A percentile compares a stretch with the other conserved stretches of the same genome.
Conservation (phyloP, 37 sponge, comb jelly and placozoan species). For the Ianthella basta region DNA sequence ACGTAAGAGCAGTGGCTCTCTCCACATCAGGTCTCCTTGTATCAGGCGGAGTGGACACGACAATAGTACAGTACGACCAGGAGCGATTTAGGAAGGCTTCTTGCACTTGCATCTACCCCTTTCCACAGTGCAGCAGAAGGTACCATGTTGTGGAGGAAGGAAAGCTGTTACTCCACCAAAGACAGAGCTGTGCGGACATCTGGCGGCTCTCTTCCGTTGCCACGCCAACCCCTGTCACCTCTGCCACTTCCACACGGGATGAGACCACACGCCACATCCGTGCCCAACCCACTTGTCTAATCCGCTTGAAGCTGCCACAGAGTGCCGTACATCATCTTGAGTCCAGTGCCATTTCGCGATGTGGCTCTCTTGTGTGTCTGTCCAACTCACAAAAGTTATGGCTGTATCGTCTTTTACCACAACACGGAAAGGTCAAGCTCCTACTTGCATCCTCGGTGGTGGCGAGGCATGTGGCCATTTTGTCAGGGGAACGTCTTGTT, state of each 20-base stretch:
- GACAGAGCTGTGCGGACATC: background rate
- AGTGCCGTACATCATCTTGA: constrained; percentile 31
- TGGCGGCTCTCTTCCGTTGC: constrained; percentile 1
- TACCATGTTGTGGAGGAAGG: constrained; percentile 35
- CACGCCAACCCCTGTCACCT: background rate
- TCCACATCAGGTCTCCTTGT: constrained; percentile 46
- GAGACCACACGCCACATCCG: background rate
- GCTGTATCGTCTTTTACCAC: constrained; percentile 38
- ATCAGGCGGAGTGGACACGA: constrained; percentile 82
- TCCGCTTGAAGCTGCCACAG: background rate
- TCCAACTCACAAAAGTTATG: constrained; percentile 48
- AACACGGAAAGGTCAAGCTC: background rate
- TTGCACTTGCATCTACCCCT: constrained; percentile 31
- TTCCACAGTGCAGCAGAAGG: constrained; percentile 22
- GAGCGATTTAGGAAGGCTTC: constrained; percentile 18
- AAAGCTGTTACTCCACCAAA: constrained; percentile 4
- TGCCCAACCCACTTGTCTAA: background rate
- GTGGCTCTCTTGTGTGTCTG: constrained; percentile 50
- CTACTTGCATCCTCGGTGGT: background rate
- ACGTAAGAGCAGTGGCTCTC: constrained; percentile 59
- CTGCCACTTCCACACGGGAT: background rate
- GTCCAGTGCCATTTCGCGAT: constrained; percentile 51
- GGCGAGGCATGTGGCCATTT: background rate
- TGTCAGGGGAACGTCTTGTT: background rate
- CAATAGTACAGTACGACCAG: constrained; percentile 32